Percentiles rank a stretch among this genome's conserved stretches.
phyloP scores from a whole-genome alignment of 1,140 invertebrate genomes.

The Helicorthomorpha holstii region DNA sequence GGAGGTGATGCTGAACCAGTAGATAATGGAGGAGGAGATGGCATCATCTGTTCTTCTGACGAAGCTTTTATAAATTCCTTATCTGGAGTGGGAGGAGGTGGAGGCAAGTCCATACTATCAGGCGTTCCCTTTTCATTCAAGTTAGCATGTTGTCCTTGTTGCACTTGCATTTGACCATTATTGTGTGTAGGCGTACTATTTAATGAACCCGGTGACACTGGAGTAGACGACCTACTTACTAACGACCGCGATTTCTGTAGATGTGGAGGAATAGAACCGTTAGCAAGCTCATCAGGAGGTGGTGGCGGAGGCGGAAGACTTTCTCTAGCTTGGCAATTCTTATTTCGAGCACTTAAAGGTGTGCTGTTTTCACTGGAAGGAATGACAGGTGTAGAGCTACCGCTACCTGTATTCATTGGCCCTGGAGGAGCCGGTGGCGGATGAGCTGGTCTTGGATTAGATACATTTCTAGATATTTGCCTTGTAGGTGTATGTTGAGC shows the following conservation, averaged over 20 bases:
- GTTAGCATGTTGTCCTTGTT: background rate
- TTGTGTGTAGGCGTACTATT: conserved; percentile 12
- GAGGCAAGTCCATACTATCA: conserved; percentile 32
- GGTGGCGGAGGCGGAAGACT: conserved; percentile 74
- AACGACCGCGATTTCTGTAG: conserved; percentile 7
- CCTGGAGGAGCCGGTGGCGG: conserved; percentile 67
- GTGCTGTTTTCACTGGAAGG: background rate
- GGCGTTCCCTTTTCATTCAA: conserved; percentile 1
- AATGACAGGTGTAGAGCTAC: conserved; percentile 7
- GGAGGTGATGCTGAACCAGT: conserved; percentile 16
- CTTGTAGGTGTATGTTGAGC: background rate
- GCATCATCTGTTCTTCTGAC: conserved; percentile 20
- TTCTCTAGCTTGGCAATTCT: conserved; percentile 34
- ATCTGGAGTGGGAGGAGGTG: conserved; percentile 37
- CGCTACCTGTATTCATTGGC: conserved; percentile 15
- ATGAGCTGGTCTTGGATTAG: conserved; percentile 42
- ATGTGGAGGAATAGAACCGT: conserved; percentile 11
- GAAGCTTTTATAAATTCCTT: conserved; percentile 16
- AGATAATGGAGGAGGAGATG: conserved; percentile 33
- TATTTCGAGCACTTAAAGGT: background rate
- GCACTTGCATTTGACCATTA: background rate
- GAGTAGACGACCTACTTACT: conserved; percentile 7
- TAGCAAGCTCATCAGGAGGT: conserved; percentile 35
- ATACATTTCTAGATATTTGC: background rate
- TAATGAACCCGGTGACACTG: conserved; percentile 9